Base-by-base conservation (phyloP, 2,113 vertebrate genomes). In the Trochalopteron elliotii region DNA sequence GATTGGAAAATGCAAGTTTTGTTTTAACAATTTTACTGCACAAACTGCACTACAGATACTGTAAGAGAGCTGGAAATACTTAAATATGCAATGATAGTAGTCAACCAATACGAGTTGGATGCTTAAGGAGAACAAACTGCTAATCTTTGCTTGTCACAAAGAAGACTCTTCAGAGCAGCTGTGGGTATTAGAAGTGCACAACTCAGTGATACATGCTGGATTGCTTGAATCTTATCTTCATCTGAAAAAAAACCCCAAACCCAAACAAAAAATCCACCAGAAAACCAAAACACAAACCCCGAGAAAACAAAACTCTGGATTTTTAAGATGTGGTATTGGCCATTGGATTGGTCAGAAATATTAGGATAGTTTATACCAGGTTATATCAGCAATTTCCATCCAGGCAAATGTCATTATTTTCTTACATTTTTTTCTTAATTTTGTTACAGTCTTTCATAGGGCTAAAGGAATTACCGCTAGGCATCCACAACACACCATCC, bases 181-280 rank as follows among this genome's bases (percentile, higher is more conserved):
- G 30, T 20, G 6, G 20, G 8, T 30, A 60, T 44, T 35, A 74
- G 19, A 83, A 57, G 1, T 10, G 70, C 4, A 61, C 24, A 64
- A 14, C 10, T 37, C 3, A 57, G 27, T 10, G 18, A 63, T 30
- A 80, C 11, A 19, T 24, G 18, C 1, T 60, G 27, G 18, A 57
- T 45, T 61, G 12, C 47, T 47, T 47, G 27, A 87, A 40, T n/a
- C 16, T 53, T 65, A 77, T 14, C 17, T 74, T 64, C 12, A 64
- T 11, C 33, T 40, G 8, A 30, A 52, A 45, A 30, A 11, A 56
- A 22, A 11, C 40, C 37, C 37, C 37, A 40, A 40, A 5, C 1
- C 39, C 3, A 4, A 1, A 5, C 2, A 2, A 55, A 77, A 49
- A 49, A 2, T 2, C 15, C 15, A 39, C 16, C 2, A 47, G 60